Conservation (phyloP, 1,140 invertebrate genomes). For the Augochlora pura region DNA sequence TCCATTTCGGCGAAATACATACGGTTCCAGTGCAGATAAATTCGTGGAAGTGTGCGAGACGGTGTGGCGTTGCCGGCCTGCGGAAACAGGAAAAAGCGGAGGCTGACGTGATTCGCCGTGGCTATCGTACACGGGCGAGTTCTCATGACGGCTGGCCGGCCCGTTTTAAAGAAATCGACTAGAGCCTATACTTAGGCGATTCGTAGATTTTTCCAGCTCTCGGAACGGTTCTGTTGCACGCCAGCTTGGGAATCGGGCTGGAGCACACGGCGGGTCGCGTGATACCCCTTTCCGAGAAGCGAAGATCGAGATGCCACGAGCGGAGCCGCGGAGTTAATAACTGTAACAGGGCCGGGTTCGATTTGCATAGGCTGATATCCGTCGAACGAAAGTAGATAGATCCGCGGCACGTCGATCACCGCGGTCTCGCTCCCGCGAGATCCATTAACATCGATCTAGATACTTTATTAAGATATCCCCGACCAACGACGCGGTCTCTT, state of each 20-base stretch:
- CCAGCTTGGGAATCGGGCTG: neutral
- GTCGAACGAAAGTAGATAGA: neutral
- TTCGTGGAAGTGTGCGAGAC: too few relatives aligned
- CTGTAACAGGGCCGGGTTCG: neutral
- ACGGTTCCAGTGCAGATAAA: too few relatives aligned
- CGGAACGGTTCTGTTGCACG: neutral
- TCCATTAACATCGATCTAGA: constrained; percentile 29
- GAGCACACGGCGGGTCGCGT: constrained; percentile 7
- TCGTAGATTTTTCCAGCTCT: neutral
- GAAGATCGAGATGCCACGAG: constrained; percentile 4
- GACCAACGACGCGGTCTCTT: neutral
- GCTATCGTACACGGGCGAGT: neutral
- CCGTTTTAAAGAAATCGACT: neutral
- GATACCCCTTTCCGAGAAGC: constrained; percentile 25
- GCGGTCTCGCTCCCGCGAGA: neutral
- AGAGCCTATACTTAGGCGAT: constrained; percentile 13
- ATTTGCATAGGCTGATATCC: constrained; percentile 39
- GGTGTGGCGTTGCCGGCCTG: too few relatives aligned
- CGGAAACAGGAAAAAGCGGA: neutral
- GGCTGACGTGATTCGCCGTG: constrained; percentile 4
- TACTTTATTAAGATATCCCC: constrained; percentile 30
- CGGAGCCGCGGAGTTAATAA: constrained; percentile 11
- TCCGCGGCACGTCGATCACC: constrained; percentile 19
- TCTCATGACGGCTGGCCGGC: neutral
- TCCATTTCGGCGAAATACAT: too few relatives aligned